These are phyloP conservation scores for Caenorhabditis macrosperma DNA, from an alignment of 2,888 invertebrate species.

Conservation along the genomic window DNA sequence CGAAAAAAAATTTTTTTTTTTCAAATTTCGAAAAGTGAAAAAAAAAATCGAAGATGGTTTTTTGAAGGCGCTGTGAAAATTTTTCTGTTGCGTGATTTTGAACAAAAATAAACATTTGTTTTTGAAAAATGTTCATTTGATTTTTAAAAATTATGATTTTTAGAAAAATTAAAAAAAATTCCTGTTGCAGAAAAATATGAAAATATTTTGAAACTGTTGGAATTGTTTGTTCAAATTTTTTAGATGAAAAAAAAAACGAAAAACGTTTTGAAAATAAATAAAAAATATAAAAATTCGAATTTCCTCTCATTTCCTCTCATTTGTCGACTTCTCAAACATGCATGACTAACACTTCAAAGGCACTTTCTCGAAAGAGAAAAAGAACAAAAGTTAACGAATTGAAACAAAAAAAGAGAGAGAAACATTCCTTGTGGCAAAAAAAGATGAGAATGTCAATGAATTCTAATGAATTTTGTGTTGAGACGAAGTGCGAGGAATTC, in stretches of 20 bases:
- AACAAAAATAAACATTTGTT: too few species aligned
- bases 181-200: not conserved
- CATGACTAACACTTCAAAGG: not conserved
- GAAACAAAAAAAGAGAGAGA: too few species aligned
- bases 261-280: too few species aligned
- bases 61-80: too few species aligned
- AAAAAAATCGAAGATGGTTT: not conserved
- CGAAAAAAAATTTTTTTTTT: too few species aligned
- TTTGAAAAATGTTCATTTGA: not conserved
- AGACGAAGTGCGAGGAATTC: not conserved
- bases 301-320: not conserved
- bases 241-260: not conserved
- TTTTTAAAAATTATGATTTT: not conserved
- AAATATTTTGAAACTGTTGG: not conserved
- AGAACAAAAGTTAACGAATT: too few species aligned
- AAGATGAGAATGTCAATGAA: constrained; percentile 37
- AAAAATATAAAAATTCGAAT: not conserved
- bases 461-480: constrained; percentile 37
- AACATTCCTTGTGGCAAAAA: too few species aligned
- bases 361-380: not conserved
- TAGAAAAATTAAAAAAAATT: not conserved
- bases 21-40: too few species aligned
- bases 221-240: not conserved
- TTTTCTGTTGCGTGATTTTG: too few species aligned
- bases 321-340: not conserved